These are phyloP conservation scores for Varanus komodoensis DNA, from an alignment of 2,113 vertebrate genomes.

Conservation along the genomic window DNA sequence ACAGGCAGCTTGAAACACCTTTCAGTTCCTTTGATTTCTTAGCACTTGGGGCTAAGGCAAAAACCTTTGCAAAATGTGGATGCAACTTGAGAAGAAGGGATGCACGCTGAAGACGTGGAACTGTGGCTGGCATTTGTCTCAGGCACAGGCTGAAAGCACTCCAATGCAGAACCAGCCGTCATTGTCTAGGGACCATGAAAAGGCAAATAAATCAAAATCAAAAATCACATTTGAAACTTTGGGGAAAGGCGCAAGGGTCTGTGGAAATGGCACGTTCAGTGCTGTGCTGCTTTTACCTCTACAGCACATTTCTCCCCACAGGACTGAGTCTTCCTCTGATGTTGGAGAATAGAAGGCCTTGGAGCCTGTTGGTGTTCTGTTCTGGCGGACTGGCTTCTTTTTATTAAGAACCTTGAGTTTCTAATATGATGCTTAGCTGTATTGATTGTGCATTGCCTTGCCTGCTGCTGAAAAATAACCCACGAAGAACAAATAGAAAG, in stretches of 20 bases:
- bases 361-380: constrained; percentile 40
- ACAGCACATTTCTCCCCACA: constrained; percentile 38
- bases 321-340: constrained; percentile 55
- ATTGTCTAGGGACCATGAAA: background rate
- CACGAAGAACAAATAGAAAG: constrained; percentile 30
- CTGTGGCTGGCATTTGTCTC: constrained; percentile 10
- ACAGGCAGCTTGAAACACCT: background rate
- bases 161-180: constrained; percentile 17
- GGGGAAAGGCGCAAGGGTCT: constrained; percentile 36
- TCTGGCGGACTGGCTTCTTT: constrained; percentile 46
- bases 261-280: constrained; percentile 38
- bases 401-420: constrained; percentile 60
- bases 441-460: constrained; percentile 23
- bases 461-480: background rate
- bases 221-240: constrained; percentile 28
- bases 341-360: constrained; percentile 30
- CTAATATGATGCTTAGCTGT: constrained; percentile 49
- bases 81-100: constrained; percentile 10
- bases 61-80: background rate
- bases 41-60: background rate
- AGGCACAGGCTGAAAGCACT: background rate
- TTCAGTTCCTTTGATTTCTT: constrained; percentile 1
- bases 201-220: background rate
- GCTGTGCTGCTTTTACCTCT: constrained; percentile 1
- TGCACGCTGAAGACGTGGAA: background rate